Evolutionary conservation across 2,888 invertebrate genomes (phyloP).

Genomic region (Tetanocera ferruginea): DNA sequence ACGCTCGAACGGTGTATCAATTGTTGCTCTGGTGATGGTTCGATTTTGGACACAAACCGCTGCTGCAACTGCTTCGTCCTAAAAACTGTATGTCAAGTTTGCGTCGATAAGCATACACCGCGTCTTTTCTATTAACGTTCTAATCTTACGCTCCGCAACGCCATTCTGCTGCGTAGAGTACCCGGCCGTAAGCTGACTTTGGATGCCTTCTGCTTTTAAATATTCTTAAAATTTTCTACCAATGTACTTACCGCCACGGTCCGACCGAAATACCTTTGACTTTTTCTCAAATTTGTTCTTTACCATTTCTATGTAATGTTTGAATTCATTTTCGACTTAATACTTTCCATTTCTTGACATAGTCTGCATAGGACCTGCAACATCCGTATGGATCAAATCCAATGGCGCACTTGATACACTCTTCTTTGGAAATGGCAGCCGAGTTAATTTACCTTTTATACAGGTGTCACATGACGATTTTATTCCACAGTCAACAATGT

Average conservation of each 20-base stretch:
- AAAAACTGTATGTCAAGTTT: too few relatives aligned
- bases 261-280: conserved; percentile 3
- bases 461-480: too few relatives aligned
- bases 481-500: too few relatives aligned
- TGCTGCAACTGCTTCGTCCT: too few relatives aligned
- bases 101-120: neutral
- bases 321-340: conserved; percentile 1
- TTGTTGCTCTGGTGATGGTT: too few relatives aligned
- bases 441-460: too few relatives aligned
- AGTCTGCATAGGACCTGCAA: too few relatives aligned
- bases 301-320: neutral
- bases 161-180: neutral
- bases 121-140: neutral
- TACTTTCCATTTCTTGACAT: neutral
- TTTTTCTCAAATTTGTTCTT: conserved; percentile 7
- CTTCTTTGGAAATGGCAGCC: too few relatives aligned
- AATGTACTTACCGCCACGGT: neutral
- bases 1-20: neutral
- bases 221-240: neutral
- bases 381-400: too few relatives aligned
- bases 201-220: neutral
- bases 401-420: too few relatives aligned
- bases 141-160: neutral
- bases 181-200: neutral
- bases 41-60: too few relatives aligned